Evolutionary conservation across 2,888 invertebrate species (phyloP), one percentile per base, ranked within the genome.

Genomic region (Agrochola circellaris): DNA sequence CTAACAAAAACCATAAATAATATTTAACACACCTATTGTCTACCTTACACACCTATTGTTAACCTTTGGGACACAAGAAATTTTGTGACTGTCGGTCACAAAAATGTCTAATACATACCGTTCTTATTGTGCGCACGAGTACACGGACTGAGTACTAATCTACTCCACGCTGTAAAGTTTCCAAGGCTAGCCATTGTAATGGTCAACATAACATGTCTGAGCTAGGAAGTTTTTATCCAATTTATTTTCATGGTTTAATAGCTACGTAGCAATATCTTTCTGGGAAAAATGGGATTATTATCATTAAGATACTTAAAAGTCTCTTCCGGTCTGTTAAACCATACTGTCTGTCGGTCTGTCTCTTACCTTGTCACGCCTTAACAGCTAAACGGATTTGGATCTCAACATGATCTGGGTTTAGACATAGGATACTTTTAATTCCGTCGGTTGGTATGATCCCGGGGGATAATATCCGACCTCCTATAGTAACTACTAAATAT

Each of bases 161-260:
- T 70, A 56, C 69, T 54, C 51, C 56, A 8, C 56, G 23, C 74
- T 70, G 83, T 71, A 64, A 45, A 67, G 54, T 64, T 20, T 15
- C 60, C 82, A 82, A 82, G 82, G 82, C 23, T 65, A 65, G n/a
- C 64, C 56, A 72, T 82, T 82, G 80, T 82, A 20, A n/a, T 58
- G 51, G 51, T 23, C 26, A 30, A 62, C 45, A 48, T 26, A 67
- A 38, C 58, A 42, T 42, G 81, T 15, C 26, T 8, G n/a, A 6
- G 42, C 60, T 82, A 66, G 77, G 74, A 72, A 79, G 80, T 65
- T 73, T 79, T 79, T 75, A 82, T 82, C 48, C 84, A 75, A 79
- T 82, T 64, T 51, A 79, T 77, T 78, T 83, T 70, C 48, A 82
- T 73, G 69, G 56, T 68, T 69, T 81, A 81, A 69, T 80, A 23